phyloP scores from a whole-genome alignment of 2,797 vertebrate genomes.

The Eidolon dupreanum region DNA sequence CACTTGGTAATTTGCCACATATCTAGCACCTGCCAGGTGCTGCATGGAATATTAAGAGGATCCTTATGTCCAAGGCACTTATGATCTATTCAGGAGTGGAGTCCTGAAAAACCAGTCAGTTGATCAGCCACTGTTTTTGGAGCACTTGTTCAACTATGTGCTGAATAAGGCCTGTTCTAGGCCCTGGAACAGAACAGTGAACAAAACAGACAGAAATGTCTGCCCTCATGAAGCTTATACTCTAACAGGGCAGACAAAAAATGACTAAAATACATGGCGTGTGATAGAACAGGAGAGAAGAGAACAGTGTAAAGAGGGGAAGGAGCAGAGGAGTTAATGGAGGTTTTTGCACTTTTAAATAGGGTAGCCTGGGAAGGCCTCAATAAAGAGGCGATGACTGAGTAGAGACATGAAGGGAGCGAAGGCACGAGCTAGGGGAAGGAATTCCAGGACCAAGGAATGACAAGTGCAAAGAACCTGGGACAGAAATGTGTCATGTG shows the following conservation, averaged over 20 bases:
- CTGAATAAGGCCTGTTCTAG: background rate
- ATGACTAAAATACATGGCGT: background rate
- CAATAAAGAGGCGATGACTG: background rate
- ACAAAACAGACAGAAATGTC: background rate
- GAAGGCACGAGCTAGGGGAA: background rate
- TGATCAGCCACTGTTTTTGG: background rate
- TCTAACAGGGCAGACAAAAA: background rate
- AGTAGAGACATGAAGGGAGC: background rate
- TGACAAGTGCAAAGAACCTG: background rate
- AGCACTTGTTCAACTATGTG: background rate
- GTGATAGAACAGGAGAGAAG: background rate
- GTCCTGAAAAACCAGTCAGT: background rate
- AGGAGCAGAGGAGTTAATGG: background rate
- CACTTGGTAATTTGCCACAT: background rate
- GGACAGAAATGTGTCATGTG: background rate
- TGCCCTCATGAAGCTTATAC: background rate
- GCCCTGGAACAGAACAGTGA: background rate
- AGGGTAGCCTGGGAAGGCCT: background rate
- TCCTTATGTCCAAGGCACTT: background rate
- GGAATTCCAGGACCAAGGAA: background rate
- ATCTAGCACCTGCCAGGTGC: background rate
- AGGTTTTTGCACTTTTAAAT: background rate
- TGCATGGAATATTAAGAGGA: background rate
- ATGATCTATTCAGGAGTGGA: background rate
- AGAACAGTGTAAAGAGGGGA: background rate